Evolutionary conservation across 2,113 vertebrate species (phyloP), one percentile per base, ranked within the genome.

Genomic region (Psephotus haematonotus): DNA sequence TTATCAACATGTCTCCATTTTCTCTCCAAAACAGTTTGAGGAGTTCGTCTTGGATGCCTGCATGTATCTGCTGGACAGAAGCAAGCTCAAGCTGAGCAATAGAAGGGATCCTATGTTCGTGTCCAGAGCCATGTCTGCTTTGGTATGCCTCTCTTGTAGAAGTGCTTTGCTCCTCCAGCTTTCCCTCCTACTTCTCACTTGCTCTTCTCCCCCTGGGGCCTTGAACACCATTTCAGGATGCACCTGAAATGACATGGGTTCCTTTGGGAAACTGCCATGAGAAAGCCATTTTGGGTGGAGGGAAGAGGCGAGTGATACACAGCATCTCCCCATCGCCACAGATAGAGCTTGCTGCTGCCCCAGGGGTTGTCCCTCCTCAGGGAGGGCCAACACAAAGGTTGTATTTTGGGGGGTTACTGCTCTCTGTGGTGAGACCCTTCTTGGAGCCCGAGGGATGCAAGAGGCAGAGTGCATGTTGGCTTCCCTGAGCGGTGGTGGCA

Each of bases 51-150:
- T 98, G 93, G 97, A 97, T 0, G 89, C 95, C 78, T 98, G 97
- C 92, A 90, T 98, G 67, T 93, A 87, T 69, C 95, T 98, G 60
- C 84, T 98, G 83, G 86, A 93, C 15, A 91, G 96, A 67, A 96
- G 95, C 82, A 55, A 59, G 3, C 94, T 95, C 47, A 97, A 91
- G 70, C 63, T 78, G 29, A 17, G 4, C 28, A 22, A 47, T 0
- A 97, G 90, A 78, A 95, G 88, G 49, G 57, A 97, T 76, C 96
- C 98, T 2, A 81, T 94, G 20, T 3, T 17, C 35, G 95, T 98
- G 78, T 82, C 96, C 83, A 97, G 98, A 70, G 83, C 75, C 67
- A 97, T 98, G 92, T 97, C 96, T 85, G 97, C 97, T 50, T 93
- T 97, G 97, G 98, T 98, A 96, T 0, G 92, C 11, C 24, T 88